Base-by-base conservation (phyloP, 2,113 vertebrate species). In the Dunckerocampus dactyliophorus region DNA sequence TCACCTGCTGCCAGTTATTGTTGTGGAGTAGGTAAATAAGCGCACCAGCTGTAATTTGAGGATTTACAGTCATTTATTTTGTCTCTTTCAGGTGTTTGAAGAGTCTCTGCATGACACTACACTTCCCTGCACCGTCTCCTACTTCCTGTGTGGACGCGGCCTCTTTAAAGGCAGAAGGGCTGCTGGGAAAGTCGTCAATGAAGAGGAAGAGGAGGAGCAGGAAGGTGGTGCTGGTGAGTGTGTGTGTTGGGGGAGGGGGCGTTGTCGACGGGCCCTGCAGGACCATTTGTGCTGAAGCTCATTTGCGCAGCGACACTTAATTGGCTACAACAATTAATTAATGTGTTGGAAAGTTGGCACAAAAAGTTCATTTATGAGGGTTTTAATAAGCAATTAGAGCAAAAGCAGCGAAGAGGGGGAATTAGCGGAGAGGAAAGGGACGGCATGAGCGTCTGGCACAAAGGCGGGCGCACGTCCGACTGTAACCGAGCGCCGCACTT, bases 261-360 rank as follows among this genome's bases (percentile, higher is more conserved):
- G 31, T 37, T 66, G 37, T 28, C 62, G 63, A 71, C 88, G 89
- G 90, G 91, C 92, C 90, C 92, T 93, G 92, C 92, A 95, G 93
- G 93, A 93, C 93, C 93, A 87, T 98, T 98, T 97, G 94, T 93
- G 92, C 91, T 93, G 93, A 89, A 92, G 93, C 94, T 98, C 95
- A 95, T 98, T 95, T 95, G 94, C 93, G 91, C 94, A 93, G 92
- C 91, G 94, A 90, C 94, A 98, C 93, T 95, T 97, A 96, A 98
- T 97, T 97, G 95, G 94, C 95, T 96, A 94, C 95, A 95, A 95
- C 94, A 96, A 97, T 98, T 98, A 98, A 98, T 97, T 97, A 97
- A 97, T 97, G 94, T 97, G 94, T 98, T 95, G 93, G 93, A 97
- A 95, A 96, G 94, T 95, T 95, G 94, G 95, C 94, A 95, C 94